Conservation (phyloP, 2,797 vertebrate species). For the Acanthurus lineatus region DNA sequence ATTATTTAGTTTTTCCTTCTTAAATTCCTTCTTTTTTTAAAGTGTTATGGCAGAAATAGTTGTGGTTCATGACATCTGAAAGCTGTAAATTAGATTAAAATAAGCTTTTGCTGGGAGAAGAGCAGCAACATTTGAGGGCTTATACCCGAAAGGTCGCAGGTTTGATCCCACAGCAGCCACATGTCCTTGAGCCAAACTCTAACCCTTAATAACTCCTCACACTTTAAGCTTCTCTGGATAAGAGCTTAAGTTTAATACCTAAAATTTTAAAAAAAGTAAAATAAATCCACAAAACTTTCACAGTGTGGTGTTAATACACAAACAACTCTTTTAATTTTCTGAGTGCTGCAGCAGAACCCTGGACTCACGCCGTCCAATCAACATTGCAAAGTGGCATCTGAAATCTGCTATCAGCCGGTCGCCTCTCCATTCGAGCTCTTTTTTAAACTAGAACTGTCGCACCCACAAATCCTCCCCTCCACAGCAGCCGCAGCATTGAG, state of each 20-base stretch:
- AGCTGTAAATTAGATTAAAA: slow-evolving; percentile 47
- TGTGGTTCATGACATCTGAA: slow-evolving; percentile 20
- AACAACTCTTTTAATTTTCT: slow-evolving; percentile 28
- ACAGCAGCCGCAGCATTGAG: slow-evolving; percentile 63
- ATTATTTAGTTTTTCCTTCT: background rate
- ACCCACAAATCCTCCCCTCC: slow-evolving; percentile 52
- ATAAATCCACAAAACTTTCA: slow-evolving; percentile 14
- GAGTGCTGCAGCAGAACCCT: slow-evolving; percentile 17
- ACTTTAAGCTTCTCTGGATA: slow-evolving; percentile 37
- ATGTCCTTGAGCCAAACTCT: slow-evolving; percentile 44
- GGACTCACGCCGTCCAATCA: slow-evolving; percentile 44
- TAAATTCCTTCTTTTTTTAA: background rate
- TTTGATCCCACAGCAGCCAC: slow-evolving; percentile 50
- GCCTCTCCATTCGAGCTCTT: slow-evolving; percentile 45
- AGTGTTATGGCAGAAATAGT: background rate
- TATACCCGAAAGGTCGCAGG: slow-evolving; percentile 50
- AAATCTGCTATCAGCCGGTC: slow-evolving; percentile 47
- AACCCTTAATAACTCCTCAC: slow-evolving; percentile 22
- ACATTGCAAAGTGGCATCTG: slow-evolving; percentile 54
- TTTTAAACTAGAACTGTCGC: slow-evolving; percentile 55
- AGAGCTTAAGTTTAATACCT: slow-evolving; percentile 45
- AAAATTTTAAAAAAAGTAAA: background rate
- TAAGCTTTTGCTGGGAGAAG: slow-evolving; percentile 22
- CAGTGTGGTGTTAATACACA: background rate
- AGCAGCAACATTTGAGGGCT: slow-evolving; percentile 15